Percentiles rank a stretch among this genome's conserved stretches.
phyloP scores from a whole-genome alignment of 2,113 vertebrate species.

The Alligator mississippiensis region DNA sequence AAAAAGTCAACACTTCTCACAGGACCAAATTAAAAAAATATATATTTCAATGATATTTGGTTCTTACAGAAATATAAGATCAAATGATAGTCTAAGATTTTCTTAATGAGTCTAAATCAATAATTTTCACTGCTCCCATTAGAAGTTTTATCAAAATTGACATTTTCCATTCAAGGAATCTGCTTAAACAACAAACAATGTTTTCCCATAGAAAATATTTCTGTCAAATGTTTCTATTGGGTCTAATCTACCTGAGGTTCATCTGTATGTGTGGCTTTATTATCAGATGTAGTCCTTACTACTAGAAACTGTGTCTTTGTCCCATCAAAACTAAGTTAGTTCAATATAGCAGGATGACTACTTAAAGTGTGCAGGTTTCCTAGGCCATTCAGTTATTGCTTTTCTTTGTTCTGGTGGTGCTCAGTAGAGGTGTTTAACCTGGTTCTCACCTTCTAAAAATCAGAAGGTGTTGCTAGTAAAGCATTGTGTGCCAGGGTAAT shows the following conservation, averaged over 20 bases:
- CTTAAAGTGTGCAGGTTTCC: too few species aligned
- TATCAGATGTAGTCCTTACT: background rate
- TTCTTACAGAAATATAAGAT: too few species aligned
- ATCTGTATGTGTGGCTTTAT: too few species aligned
- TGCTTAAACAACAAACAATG: background rate
- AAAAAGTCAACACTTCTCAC: too few species aligned
- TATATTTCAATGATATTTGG: too few species aligned
- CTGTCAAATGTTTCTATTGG: background rate
- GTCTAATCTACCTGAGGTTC: background rate
- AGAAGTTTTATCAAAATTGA: background rate
- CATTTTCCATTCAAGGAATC: background rate
- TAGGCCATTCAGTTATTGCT: background rate
- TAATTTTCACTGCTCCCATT: background rate
- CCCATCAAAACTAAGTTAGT: background rate
- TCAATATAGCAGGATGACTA: too few species aligned
- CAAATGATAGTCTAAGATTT: too few species aligned
- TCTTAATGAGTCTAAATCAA: too few species aligned
- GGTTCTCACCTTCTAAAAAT: background rate
- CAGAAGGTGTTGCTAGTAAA: background rate
- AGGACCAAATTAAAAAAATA: too few species aligned
- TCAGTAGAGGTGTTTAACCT: background rate
- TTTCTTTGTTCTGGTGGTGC: background rate
- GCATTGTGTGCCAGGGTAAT: background rate
- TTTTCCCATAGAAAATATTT: background rate
- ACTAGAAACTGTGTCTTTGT: background rate